Conservation (phyloP, 2,113 vertebrate species). For the Paramisgurnus dabryanus region DNA sequence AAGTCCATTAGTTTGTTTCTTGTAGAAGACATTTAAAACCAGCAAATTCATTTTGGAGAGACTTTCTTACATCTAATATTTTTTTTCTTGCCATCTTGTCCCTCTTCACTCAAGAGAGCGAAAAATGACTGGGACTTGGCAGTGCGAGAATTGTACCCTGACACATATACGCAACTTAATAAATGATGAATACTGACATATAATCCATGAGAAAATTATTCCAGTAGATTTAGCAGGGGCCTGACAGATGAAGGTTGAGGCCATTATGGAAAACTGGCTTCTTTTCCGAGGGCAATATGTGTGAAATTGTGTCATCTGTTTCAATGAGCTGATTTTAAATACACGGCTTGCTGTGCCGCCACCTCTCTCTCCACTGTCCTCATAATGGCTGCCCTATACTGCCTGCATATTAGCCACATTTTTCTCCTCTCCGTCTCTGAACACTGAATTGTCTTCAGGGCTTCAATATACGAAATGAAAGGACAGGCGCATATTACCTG, state of each 20-base stretch:
- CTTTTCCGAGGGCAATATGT: conserved; percentile 56
- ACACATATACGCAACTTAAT: conserved; percentile 50
- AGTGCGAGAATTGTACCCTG: conserved; percentile 23
- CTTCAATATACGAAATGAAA: conserved; percentile 45
- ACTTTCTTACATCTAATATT: neutral
- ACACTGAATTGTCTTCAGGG: conserved; percentile 43
- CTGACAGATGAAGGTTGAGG: conserved; percentile 55
- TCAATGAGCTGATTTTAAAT: conserved; percentile 60
- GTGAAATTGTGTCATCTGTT: conserved; percentile 57
- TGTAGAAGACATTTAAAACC: conserved; percentile 25
- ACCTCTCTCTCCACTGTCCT: conserved; percentile 44
- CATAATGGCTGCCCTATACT: conserved; percentile 46
- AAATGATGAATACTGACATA: conserved; percentile 55
- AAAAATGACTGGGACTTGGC: conserved; percentile 18
- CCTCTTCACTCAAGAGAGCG: neutral
- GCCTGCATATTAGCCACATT: conserved; percentile 56
- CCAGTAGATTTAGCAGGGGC: conserved; percentile 54
- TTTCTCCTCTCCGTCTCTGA: conserved; percentile 47
- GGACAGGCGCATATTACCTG: conserved; percentile 40
- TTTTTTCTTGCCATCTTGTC: neutral
- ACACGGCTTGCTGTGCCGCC: conserved; percentile 45
- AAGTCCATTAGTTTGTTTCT: neutral
- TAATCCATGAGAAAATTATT: conserved; percentile 57
- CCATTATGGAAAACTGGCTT: conserved; percentile 57
- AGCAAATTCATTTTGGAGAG: conserved; percentile 13